Evolutionary conservation across 2,888 invertebrate species (phyloP).

Genomic region (Troides aeacus): DNA sequence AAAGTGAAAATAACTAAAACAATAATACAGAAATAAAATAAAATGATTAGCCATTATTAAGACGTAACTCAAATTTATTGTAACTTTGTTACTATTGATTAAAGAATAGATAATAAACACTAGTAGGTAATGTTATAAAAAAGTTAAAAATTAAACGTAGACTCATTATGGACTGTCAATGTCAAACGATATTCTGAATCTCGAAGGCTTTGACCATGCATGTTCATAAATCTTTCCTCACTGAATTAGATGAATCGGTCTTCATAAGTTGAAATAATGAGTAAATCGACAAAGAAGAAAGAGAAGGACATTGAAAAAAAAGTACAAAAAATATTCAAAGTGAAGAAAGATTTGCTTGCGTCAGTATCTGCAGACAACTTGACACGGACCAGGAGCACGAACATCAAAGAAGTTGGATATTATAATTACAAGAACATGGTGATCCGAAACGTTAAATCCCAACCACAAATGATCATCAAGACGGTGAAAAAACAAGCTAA

Average conservation of each 20-base stretch:
- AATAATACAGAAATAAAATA: too few species aligned
- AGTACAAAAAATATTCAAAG: constrained; percentile 37
- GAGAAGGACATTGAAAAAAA: constrained; percentile 39
- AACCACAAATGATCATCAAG: constrained; percentile 34
- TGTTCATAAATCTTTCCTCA: constrained; percentile 3
- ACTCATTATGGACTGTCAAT: constrained; percentile 6
- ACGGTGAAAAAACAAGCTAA: constrained; percentile 43
- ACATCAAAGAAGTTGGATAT: constrained; percentile 56
- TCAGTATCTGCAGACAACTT: constrained; percentile 25
- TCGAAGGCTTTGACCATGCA: constrained; percentile 21
- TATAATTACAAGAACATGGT: constrained; percentile 59
- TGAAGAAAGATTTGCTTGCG: constrained; percentile 34
- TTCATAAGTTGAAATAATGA: constrained; percentile 39
- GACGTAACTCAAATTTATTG: too few species aligned
- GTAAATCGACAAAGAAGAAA: constrained; percentile 43
- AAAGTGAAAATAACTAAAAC: too few species aligned
- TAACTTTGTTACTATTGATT: too few species aligned
- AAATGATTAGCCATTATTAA: too few species aligned
- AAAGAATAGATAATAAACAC: background rate
- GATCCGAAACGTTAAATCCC: constrained; percentile 46
- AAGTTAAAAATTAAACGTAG: background rate
- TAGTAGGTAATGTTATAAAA: background rate
- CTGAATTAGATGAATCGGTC: constrained; percentile 29
- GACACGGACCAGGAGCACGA: constrained; percentile 47
- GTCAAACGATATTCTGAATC: constrained; percentile 23